These are phyloP conservation scores for Limnephilus rhombicus DNA, from an alignment of 2,888 invertebrate species.

Conservation along the genomic window DNA sequence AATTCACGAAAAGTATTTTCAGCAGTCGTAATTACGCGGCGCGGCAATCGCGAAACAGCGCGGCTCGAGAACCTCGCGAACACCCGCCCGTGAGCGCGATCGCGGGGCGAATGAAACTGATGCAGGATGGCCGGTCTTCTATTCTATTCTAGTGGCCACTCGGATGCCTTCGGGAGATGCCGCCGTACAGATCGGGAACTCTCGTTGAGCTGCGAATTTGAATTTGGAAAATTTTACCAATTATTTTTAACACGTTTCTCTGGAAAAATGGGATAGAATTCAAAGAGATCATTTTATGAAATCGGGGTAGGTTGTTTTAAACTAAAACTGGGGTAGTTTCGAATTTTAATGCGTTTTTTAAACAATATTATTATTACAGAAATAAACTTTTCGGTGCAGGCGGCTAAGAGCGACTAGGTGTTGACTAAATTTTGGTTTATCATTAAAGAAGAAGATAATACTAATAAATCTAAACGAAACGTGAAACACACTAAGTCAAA, in stretches of 20 bases:
- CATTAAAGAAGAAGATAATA: too few relatives aligned
- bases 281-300: not conserved
- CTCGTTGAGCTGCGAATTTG: conserved; percentile 33
- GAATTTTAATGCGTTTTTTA: too few relatives aligned
- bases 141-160: conserved; percentile 13
- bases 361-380: too few relatives aligned
- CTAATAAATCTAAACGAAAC: too few relatives aligned
- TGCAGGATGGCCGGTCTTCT: conserved; percentile 10
- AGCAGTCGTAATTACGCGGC: conserved; percentile 20
- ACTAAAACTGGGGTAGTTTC: not conserved
- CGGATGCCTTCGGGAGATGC: conserved; percentile 34
- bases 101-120: conserved; percentile 57
- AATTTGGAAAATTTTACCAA: not conserved
- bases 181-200: conserved; percentile 34
- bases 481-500: too few relatives aligned
- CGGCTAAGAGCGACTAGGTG: not conserved
- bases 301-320: not conserved
- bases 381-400: too few relatives aligned
- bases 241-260: not conserved
- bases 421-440: not conserved
- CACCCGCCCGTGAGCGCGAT: conserved; percentile 56
- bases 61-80: conserved; percentile 32
- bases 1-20: not conserved
- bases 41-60: not conserved
- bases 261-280: not conserved